These are phyloP conservation scores for Neelides folsomi DNA, from an alignment of 2,888 invertebrate genomes.

Conservation along the genomic window DNA sequence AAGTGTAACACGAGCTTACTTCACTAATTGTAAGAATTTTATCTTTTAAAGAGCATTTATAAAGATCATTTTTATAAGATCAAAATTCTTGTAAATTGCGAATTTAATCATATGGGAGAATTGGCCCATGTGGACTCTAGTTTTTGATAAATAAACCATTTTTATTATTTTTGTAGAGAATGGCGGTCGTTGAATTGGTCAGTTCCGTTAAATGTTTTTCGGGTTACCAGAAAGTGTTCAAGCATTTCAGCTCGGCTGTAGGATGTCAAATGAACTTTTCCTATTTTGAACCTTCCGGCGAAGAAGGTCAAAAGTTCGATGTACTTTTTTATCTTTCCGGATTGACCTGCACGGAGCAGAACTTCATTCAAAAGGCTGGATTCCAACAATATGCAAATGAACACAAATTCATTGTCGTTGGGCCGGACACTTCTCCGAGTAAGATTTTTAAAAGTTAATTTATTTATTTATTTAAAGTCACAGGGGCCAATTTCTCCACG, in stretches of 20 bases:
- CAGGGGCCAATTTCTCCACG: too few relatives aligned
- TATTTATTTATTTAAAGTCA: too few relatives aligned
- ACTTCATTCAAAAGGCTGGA: conserved; percentile 91
- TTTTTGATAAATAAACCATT: too few relatives aligned
- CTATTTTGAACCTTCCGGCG: conserved; percentile 66
- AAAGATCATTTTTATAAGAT: too few relatives aligned
- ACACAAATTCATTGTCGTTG: conserved; percentile 71
- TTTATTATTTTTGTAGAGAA: conserved; percentile 2
- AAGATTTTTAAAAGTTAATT: too few relatives aligned
- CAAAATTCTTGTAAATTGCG: too few relatives aligned
- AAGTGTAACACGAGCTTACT: too few relatives aligned
- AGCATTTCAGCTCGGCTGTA: conserved; percentile 48
- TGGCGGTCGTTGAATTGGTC: conserved; percentile 36
- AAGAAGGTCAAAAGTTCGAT: conserved; percentile 51
- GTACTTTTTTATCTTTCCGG: conserved; percentile 86
- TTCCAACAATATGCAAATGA: conserved; percentile 81
- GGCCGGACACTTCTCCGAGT: conserved; percentile 89
- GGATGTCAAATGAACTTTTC: conserved; percentile 89
- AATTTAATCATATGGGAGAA: too few relatives aligned
- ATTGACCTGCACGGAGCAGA: conserved; percentile 83
- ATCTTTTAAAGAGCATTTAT: too few relatives aligned
- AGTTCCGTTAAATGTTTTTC: conserved; percentile 62
- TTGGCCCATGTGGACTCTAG: too few relatives aligned
- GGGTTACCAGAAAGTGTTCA: conserved; percentile 69
- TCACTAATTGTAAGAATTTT: too few relatives aligned